Conservation (phyloP, 2,797 vertebrate species). For the Enteromius anoplus region DNA sequence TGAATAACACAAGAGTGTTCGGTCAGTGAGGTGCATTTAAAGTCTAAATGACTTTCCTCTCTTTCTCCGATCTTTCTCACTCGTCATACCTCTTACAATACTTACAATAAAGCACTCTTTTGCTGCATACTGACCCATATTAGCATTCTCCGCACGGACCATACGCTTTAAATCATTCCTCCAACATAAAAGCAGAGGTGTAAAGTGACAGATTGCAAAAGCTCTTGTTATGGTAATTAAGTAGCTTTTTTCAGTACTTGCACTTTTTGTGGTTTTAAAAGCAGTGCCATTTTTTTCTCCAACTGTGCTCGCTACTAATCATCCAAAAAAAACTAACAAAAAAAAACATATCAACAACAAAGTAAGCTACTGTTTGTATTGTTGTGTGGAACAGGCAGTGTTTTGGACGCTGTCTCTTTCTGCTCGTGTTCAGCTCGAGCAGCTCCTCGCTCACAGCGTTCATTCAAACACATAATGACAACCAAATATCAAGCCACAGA, state of each 20-base stretch:
- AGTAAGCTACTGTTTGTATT: neutral
- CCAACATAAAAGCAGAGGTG: neutral
- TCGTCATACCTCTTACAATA: neutral
- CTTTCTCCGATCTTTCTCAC: neutral
- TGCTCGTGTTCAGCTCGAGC: neutral
- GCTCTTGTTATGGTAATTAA: neutral
- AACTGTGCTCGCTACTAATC: neutral
- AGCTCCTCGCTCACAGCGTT: neutral
- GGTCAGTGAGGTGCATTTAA: neutral
- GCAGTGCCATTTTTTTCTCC: neutral
- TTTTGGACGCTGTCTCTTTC: neutral
- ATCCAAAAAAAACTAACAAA: neutral
- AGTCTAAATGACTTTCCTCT: neutral
- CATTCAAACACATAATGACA: slow-evolving; percentile 24
- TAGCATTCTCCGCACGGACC: neutral
- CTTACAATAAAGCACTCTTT: neutral
- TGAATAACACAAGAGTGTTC: neutral
- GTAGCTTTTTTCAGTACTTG: neutral
- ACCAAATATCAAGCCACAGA: slow-evolving; percentile 2
- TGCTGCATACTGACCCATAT: neutral
- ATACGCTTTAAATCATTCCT: neutral
- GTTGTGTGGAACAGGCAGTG: neutral
- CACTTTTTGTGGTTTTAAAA: neutral
- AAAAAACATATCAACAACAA: too few relatives aligned
- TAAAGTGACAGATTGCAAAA: neutral